Base-by-base conservation (phyloP, 2,888 invertebrate genomes). In the Galerucella pusilla region DNA sequence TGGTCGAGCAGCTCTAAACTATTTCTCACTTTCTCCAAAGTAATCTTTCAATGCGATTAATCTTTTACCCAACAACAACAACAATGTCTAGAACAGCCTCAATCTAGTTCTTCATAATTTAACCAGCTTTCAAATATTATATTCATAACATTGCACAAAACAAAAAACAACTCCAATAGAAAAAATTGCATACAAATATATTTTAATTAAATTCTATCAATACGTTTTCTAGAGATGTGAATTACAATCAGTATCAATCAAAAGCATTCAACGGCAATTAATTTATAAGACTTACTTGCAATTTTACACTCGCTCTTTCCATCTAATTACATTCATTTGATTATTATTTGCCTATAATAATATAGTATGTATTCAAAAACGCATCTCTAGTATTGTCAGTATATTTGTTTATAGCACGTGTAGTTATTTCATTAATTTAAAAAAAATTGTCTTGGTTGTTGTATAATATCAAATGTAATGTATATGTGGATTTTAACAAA, bases 211-310 rank as follows among this genome's bases (percentile, higher is more conserved):
- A 57, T 20, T n/a, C 52, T n/a, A 57, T 16, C 49, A 49, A 49
- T 49, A 52, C 52, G 52, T 52, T 52, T 52, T 52, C 12, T n/a
- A 52, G 52, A 52, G 12, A n/a, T 52, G n/a, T 12, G 12, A 52
- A 52, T 52, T 52, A 52, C n/a, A 57, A 20, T 57, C n/a, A 57
- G 16, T 57, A 57, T 57, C 57, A 20, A 57, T 57, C 57, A 57
- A 57, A 57, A 20, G 16, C 54, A 16, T 54, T 54, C 20, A 16
- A 54, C 9, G 1, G 54, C 16, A 20, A 57, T 57, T 57, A 57
- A 57, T 57, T 57, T 57, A 57, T 57, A 20, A 57, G 1, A 20
- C 57, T 57, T 57, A 57, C 57, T 57, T 57, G 57, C 57, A 57
- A 57, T 57, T 57, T 57, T 57, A 57, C n/a, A 57, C 57, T 57